A percentile compares a stretch with the other conserved stretches of the same genome.
phyloP scores from a whole-genome alignment of 1,140 invertebrate genomes.

The Macrobrachium rosenbergii region DNA sequence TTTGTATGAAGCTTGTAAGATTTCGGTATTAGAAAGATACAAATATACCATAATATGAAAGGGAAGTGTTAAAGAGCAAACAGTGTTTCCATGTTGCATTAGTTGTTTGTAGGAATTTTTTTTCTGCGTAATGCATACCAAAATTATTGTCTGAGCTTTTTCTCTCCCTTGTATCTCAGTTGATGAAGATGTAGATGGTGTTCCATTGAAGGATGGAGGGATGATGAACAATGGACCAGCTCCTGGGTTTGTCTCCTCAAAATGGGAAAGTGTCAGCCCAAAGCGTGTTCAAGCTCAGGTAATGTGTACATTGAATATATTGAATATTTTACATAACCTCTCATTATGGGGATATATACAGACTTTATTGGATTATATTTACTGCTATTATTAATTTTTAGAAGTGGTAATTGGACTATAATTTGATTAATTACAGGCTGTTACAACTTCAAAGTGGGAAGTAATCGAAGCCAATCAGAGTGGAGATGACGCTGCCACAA shows the following conservation, averaged over 20 bases:
- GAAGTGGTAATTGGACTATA: neutral
- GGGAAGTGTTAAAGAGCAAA: no score
- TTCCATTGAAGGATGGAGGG: constrained; percentile 73
- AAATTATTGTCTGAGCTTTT: no score
- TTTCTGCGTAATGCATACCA: no score
- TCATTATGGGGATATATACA: neutral
- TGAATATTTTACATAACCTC: neutral
- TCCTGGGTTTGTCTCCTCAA: constrained; percentile 83
- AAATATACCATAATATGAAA: no score
- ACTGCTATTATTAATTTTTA: neutral
- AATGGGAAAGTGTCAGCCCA: constrained; percentile 96
- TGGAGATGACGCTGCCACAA: constrained; percentile 42
- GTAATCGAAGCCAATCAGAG: constrained; percentile 58
- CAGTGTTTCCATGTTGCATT: no score
- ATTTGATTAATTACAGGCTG: constrained; percentile 53
- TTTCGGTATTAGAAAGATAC: no score
- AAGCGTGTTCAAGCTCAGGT: constrained; percentile 88
- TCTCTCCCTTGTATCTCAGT: constrained; percentile 71
- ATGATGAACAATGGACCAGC: constrained; percentile 66
- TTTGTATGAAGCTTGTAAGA: no score
- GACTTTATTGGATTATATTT: neutral
- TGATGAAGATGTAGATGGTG: constrained; percentile 88
- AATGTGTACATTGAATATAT: constrained; percentile 70
- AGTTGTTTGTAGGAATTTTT: no score
- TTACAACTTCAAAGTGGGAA: constrained; percentile 67